Evolutionary conservation across 2,797 vertebrate species (phyloP), one percentile per base, ranked within the genome.

Genomic region (Clarias laeviceps): DNA sequence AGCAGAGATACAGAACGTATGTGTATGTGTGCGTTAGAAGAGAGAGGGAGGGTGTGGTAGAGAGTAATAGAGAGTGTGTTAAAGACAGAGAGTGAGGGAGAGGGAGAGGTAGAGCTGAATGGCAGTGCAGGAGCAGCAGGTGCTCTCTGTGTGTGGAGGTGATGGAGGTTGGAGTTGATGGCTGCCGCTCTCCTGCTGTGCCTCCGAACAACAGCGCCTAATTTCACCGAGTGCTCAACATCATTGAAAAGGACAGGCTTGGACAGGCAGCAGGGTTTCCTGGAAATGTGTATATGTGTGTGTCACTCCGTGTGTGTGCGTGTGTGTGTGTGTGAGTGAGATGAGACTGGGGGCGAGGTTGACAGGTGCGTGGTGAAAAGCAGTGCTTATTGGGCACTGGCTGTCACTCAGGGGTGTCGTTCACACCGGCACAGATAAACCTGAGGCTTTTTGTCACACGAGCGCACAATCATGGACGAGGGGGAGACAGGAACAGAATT

Each of bases 311-410:
- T 57, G 73, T 76, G 76, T 61, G 56, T 61, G 32, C 37, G 74
- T 77, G 29, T 57, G 73, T 59, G 85, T 92, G 85, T 83, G 77
- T 87, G 84, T 64, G 88, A 83, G 84, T 27, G 64, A 7, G 81
- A 89, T 69, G 72, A 81, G 87, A 73, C 72, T 34, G 76, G 45
- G 80, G 65, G 86, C n/a, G 78, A 80, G 72, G 82, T 56, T 87
- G 86, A 83, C 82, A 84, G 77, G 84, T 78, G 89, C 7, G 57
- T 87, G 89, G 87, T 82, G 66, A 83, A 91, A 62, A 83, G 82
- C 86, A 83, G 90, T 54, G 81, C 88, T 85, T 87, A 85, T 83
- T 89, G 88, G 72, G 77, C 22, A 85, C 82, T 90, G 90, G 90
- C 89, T 90, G 84, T 77, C 78, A 88, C 82, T 88, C 64, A 83